Base-by-base conservation (phyloP, 2,888 invertebrate species). In the Spodoptera picta region DNA sequence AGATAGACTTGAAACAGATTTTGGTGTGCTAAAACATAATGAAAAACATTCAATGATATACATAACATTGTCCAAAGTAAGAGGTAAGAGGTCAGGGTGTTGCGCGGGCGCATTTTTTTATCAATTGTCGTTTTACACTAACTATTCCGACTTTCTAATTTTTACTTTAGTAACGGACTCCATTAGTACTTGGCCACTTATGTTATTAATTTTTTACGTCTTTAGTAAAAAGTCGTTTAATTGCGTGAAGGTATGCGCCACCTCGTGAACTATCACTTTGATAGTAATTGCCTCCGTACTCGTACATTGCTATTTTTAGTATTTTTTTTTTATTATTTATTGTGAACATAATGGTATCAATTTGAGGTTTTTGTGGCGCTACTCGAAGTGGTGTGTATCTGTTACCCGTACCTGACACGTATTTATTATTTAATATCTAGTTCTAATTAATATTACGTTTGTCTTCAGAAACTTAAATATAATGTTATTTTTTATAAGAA, bases 51-150 rank as follows among this genome's bases (percentile, higher is more conserved):
- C n/a, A 60, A 60, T 50, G 11, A 56, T 57, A 60, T 43, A 43
- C 50, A 41, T 58, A 55, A 53, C 14, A 10, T 76, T 77, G 73
- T 63, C 72, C 65, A 63, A 80, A 79, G 77, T 82, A 82, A 85
- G 83, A 90, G 89, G 88, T 89, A 87, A 88, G 88, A 86, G 92
- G 90, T 92, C 92, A 91, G 83, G 80, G 67, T 64, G 57, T 64
- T 70, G 61, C 69, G 66, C 73, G 61, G 78, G 66, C 75, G 80
- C 79, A 79, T 69, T 84, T 86, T 88, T 88, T 86, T 87, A 87
- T 79, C 87, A 86, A 87, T 89, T 89, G 87, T 90, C 87, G 86
- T 90, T 88, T 89, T 87, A 83, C 73, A 76, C 68, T 36, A 36
- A 36, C 36, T 36, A 60, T 81, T 64, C 70, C 66, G 65, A 87